Evolutionary conservation across 2,888 invertebrate species (phyloP).

Genomic region (Asteroscopus sphinx): DNA sequence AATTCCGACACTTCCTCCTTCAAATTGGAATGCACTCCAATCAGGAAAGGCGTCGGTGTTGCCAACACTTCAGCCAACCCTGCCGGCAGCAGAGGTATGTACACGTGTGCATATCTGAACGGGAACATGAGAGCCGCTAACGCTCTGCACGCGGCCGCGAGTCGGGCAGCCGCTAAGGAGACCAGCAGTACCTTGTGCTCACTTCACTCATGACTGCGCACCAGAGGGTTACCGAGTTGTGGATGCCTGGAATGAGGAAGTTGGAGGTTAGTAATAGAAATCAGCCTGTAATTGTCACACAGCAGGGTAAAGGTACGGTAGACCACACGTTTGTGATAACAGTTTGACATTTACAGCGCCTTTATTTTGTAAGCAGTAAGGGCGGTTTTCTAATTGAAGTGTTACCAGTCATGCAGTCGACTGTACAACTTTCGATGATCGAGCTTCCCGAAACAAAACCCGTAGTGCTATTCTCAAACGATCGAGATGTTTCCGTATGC

Average conservation of each 20-base stretch:
- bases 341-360: no score
- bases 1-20: slow-evolving; percentile 96
- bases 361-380: no score
- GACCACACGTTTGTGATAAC: no score
- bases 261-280: background rate
- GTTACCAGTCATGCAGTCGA: no score
- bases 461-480: no score
- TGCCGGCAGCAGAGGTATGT: slow-evolving; percentile 98
- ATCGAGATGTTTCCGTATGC: no score
- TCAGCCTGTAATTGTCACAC: no score
- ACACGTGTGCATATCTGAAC: slow-evolving; percentile 97
- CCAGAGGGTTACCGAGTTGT: slow-evolving; percentile 97
- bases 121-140: slow-evolving; percentile 98
- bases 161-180: slow-evolving; percentile 96
- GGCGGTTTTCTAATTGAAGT: no score
- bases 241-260: slow-evolving; percentile 92
- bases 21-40: slow-evolving; percentile 98
- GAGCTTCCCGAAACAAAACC: no score
- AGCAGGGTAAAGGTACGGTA: no score
- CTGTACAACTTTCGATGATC: no score
- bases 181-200: slow-evolving; percentile 99
- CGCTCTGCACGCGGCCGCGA: slow-evolving; percentile 98
- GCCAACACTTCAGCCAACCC: slow-evolving; percentile 97
- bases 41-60: slow-evolving; percentile 99
- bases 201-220: slow-evolving; percentile 98